Evolutionary conservation across 2,797 vertebrate genomes (phyloP).

Genomic region (Anabas testudineus): DNA sequence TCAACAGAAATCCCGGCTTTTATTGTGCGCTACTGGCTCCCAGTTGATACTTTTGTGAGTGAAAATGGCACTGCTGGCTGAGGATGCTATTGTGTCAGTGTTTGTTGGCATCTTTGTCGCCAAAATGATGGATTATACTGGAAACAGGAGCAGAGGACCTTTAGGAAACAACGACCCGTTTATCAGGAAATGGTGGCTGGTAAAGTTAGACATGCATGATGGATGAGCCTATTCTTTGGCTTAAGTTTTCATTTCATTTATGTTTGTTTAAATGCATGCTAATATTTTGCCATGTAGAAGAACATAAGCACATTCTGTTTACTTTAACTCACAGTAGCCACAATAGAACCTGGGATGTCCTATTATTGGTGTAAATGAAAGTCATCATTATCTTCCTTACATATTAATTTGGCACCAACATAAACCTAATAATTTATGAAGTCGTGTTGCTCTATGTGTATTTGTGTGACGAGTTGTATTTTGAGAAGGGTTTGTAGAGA

Average conservation of each 20-base stretch:
- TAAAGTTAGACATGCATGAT: slow-evolving; percentile 54
- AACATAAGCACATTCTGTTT: slow-evolving; percentile 31
- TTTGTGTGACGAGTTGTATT: too few species aligned
- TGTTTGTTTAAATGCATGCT: slow-evolving; percentile 38
- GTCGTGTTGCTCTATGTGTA: too few species aligned
- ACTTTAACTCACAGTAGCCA: neutral
- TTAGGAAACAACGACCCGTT: slow-evolving; percentile 54
- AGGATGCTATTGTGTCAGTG: slow-evolving; percentile 35
- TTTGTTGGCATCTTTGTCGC: slow-evolving; percentile 53
- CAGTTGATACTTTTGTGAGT: slow-evolving; percentile 44
- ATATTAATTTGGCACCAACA: too few species aligned
- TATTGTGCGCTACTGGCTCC: slow-evolving; percentile 32
- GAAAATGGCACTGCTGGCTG: slow-evolving; percentile 38
- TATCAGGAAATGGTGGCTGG: slow-evolving; percentile 54
- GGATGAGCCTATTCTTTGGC: slow-evolving; percentile 49
- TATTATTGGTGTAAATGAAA: neutral
- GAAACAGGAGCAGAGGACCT: slow-evolving; percentile 48
- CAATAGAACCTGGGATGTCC: neutral
- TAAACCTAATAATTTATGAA: too few species aligned
- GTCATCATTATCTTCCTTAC: too few species aligned
- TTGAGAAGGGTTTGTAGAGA: too few species aligned
- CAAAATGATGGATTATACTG: slow-evolving; percentile 69
- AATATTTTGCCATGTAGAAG: slow-evolving; percentile 6
- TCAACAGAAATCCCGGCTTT: slow-evolving; percentile 18
- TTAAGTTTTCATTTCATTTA: slow-evolving; percentile 36